A percentile compares a stretch with the other conserved stretches of the same genome.
These are phyloP conservation scores for Neocrepidodera transversa DNA, from an alignment of 2,888 invertebrate species.

Conservation along the genomic window DNA sequence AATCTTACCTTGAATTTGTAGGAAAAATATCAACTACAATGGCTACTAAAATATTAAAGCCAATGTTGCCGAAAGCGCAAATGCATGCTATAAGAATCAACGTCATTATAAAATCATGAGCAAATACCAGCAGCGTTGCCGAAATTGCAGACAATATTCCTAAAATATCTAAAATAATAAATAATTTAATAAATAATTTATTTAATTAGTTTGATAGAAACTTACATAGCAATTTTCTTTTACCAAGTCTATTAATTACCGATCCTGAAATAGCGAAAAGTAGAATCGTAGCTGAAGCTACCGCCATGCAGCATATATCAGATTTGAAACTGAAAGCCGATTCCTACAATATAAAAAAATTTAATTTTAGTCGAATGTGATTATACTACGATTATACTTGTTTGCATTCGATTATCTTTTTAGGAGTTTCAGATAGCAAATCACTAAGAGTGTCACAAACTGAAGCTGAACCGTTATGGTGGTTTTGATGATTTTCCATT, in stretches of 20 bases:
- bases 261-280: constrained; percentile 3
- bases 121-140: not conserved
- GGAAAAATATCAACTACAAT: constrained; percentile 13
- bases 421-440: not conserved
- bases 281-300: not conserved
- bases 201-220: not conserved
- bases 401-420: too few relatives aligned
- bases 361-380: not conserved
- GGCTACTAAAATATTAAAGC: constrained; percentile 10
- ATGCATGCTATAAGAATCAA: not conserved
- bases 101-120: not conserved
- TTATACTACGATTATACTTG: too few relatives aligned
- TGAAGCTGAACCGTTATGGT: not conserved
- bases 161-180: constrained; percentile 4
- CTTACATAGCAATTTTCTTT: constrained; percentile 11
- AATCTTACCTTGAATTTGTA: constrained; percentile 16
- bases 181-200: not conserved
- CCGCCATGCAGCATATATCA: constrained; percentile 5
- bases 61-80: constrained; percentile 13
- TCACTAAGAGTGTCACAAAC: constrained; percentile 5
- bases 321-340: not conserved
- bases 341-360: not conserved
- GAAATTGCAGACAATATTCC: constrained; percentile 4
- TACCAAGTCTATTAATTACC: not conserved
- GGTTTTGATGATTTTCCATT: not conserved